Conservation (phyloP, 2,888 invertebrate species). For the Drosophila kambysellisi region DNA sequence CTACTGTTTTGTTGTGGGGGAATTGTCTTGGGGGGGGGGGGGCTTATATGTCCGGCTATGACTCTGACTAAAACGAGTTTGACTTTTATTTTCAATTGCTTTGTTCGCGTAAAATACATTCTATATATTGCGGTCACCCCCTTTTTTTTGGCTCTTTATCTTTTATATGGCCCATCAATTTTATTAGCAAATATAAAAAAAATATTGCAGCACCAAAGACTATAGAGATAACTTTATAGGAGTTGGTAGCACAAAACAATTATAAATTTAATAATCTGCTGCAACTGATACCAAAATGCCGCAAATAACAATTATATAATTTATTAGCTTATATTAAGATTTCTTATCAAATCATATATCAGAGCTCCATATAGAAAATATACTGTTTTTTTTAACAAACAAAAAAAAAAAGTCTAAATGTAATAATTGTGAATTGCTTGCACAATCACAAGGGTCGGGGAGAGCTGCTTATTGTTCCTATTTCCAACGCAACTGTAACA, state of each 20-base stretch:
- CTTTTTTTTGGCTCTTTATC: constrained; percentile 31
- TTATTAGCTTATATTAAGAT: neutral
- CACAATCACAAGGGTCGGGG: constrained; percentile 48
- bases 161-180: constrained; percentile 51
- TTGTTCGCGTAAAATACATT: constrained; percentile 43
- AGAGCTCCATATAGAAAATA: neutral
- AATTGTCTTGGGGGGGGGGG: constrained; percentile 1
- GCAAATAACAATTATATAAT: neutral
- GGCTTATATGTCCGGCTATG: constrained; percentile 68
- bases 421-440: constrained; percentile 40
- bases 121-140: constrained; percentile 53
- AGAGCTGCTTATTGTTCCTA: constrained; percentile 43
- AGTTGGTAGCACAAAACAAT: neutral
- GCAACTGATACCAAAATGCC: neutral
- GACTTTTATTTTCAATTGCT: constrained; percentile 28
- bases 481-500: constrained; percentile 55
- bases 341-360: neutral
- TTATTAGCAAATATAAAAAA: constrained; percentile 25
- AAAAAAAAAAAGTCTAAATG: constrained; percentile 9
- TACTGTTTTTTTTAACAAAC: constrained; percentile 22
- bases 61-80: constrained; percentile 62
- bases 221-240: constrained; percentile 17
- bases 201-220: constrained; percentile 8
- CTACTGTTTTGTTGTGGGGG: constrained; percentile 1
- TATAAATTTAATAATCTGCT: constrained; percentile 22